Percentiles rank a stretch among this genome's conserved stretches.
Evolutionary conservation across 2,888 invertebrate genomes (phyloP).

Genomic region (Pteria penguin): DNA sequence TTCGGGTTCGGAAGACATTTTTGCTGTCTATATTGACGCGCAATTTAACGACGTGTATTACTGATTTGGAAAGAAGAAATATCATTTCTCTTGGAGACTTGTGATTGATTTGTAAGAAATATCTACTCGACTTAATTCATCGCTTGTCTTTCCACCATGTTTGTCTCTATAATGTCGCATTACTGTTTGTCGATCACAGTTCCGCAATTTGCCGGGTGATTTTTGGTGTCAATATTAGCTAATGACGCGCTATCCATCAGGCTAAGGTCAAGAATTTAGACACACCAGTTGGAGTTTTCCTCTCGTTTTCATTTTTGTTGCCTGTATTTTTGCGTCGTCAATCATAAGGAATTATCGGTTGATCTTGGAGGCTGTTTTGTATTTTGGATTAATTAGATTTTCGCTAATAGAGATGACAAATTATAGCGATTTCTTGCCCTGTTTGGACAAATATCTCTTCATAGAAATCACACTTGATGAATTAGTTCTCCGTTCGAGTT

Average conservation of each 20-base stretch:
- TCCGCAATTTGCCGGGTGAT: constrained; percentile 37
- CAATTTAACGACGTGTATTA: constrained; percentile 29
- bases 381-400: constrained; percentile 38
- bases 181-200: constrained; percentile 43
- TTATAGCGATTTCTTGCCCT: constrained; percentile 29
- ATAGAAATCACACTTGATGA: constrained; percentile 7
- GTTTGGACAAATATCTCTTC: not conserved
- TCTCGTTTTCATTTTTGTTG: constrained; percentile 37
- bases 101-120: constrained; percentile 44
- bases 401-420: constrained; percentile 27
- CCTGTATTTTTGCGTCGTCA: constrained; percentile 36
- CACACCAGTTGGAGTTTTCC: constrained; percentile 21
- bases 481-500: no score
- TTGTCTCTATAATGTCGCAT: constrained; percentile 43
- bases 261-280: constrained; percentile 38
- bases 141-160: constrained; percentile 31
- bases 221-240: constrained; percentile 39
- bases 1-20: constrained; percentile 31
- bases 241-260: constrained; percentile 46
- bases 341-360: constrained; percentile 22
- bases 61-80: constrained; percentile 39
- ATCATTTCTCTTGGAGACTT: constrained; percentile 34
- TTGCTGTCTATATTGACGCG: constrained; percentile 15
- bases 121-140: constrained; percentile 43
- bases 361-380: constrained; percentile 12